Percentiles rank a stretch among this genome's conserved stretches.
These are phyloP conservation scores for Apistogramma diplotaenia DNA, from an alignment of 2,113 vertebrate genomes.

Conservation along the genomic window DNA sequence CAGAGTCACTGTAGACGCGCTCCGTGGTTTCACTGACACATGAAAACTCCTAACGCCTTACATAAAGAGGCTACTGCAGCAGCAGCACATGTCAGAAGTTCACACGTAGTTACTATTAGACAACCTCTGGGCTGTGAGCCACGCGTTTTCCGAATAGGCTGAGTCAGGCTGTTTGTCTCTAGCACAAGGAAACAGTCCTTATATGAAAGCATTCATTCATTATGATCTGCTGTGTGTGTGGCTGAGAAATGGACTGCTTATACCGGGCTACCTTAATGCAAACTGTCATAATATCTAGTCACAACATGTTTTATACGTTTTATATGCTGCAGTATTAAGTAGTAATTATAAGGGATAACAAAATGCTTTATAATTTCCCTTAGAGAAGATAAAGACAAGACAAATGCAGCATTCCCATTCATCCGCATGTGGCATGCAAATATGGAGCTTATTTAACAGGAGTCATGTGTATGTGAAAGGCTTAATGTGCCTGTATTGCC, in stretches of 20 bases:
- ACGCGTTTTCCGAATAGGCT: background rate
- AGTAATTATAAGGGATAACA: background rate
- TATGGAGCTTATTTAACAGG: background rate
- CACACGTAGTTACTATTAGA: conserved; percentile 1
- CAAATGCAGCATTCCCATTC: background rate
- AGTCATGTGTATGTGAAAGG: background rate
- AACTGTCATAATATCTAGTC: no score
- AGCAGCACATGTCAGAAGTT: conserved; percentile 48
- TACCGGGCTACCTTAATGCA: no score
- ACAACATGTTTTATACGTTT: no score
- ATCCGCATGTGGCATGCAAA: background rate
- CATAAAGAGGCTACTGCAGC: conserved; percentile 46
- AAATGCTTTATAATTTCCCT: background rate
- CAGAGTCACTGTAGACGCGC: background rate
- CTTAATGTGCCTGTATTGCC: background rate
- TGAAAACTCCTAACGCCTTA: conserved; percentile 47
- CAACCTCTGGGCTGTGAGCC: background rate
- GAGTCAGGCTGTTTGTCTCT: background rate
- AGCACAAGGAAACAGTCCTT: background rate
- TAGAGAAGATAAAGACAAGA: background rate
- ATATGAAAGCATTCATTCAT: background rate
- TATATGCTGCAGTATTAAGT: no score
- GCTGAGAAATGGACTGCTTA: no score
- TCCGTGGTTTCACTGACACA: background rate
- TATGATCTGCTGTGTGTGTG: background rate